Base-by-base conservation (phyloP, 2,888 invertebrate genomes). In the Stictocephala bisonia region DNA sequence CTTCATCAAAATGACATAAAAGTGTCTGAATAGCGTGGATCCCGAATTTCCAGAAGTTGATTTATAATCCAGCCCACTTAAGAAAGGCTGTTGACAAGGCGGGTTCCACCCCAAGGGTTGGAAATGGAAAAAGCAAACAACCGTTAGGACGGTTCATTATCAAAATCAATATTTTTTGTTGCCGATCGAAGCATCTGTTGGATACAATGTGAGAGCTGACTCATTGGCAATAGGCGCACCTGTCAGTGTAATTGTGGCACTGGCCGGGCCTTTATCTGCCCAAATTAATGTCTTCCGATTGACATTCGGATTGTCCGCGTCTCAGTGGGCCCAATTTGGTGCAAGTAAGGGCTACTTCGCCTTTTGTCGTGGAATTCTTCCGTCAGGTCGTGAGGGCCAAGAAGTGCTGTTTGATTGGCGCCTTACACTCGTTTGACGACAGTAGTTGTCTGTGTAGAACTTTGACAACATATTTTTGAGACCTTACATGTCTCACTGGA, bases 111-210 rank as follows among this genome's bases (percentile, higher is more conserved):
- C 56, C 56, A 31, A n/a, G n/a, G 18, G 56, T 56, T 56, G 27
- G 29, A 44, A 64, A 64, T 44, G 41, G 20, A 44, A 44, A 64
- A 64, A 24, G 41, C 64, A 64, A 64, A 64, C 64, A 64, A 44
- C 64, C 64, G 64, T 64, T 64, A 44, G 64, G 64, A 40, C 64
- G 64, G 64, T 64, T 64, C 64, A 64, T 64, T 64, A 64, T 44
- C 64, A 64, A 64, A 64, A 64, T 44, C 64, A 64, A 64, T 64
- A 64, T 64, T 64, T 64, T 64, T 64, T 64, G 64, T 64, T n/a
- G n/a, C n/a, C n/a, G n/a, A n/a, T 40, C 7, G 7, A 40, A 60
- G 15, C 15, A 58, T 58, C 58, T 31, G 58, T 13, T 31, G 31
- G 40, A 20, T 7, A 40, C 26, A 6, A 15, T 29, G n/a, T n/a